Evolutionary conservation across 2,113 vertebrate species (phyloP), one percentile per base, ranked within the genome.

Genomic region (Ceuthmochares aereus): DNA sequence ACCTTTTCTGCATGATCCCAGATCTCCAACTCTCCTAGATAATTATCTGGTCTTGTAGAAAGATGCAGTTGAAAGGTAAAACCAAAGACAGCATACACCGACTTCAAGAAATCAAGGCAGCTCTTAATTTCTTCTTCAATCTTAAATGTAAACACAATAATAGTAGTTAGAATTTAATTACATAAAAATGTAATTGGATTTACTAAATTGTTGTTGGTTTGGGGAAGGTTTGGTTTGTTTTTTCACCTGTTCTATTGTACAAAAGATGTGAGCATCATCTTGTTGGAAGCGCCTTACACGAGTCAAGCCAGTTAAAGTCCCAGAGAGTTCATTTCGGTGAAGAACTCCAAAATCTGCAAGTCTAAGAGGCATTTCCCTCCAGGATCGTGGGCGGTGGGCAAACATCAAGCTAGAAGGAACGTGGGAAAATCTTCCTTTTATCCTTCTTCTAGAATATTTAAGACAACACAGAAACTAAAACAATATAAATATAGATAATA

Each of bases 181-280:
- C 3, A 55, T 19, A 55, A 64, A 77, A 63, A 43, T 13, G 2
- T 30, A 47, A 70, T 22, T 42, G 11, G 25, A 80, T 60, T 64
- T 30, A 59, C 25, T 14, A 9, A 70, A 74, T 72, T 88, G 9
- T 27, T n/a, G 32, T 30, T 26, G 30, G 13, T 15, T 56, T 56
- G 30, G 5, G 9, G 27, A 29, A 22, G 4, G 4, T 6, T 25
- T 81, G 21, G 12, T 36, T 14, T 4, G 4, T 18, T 7, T 42
- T 52, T n/a, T 49, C 27, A 99, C 99, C 99, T 99, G 99, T 70
- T 99, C 99, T 97, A 99, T 98, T 0, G 97, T 97, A 96, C 99
- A 99, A 96, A 99, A 99, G 94, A 99, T 99, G 97, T 99, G 99
- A 22, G 99, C 99, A 10, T 99, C 99, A 14, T 99, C 99, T 96